These are phyloP conservation scores for Euplagia quadripunctaria DNA, from an alignment of 2,888 invertebrate genomes.

Conservation along the genomic window DNA sequence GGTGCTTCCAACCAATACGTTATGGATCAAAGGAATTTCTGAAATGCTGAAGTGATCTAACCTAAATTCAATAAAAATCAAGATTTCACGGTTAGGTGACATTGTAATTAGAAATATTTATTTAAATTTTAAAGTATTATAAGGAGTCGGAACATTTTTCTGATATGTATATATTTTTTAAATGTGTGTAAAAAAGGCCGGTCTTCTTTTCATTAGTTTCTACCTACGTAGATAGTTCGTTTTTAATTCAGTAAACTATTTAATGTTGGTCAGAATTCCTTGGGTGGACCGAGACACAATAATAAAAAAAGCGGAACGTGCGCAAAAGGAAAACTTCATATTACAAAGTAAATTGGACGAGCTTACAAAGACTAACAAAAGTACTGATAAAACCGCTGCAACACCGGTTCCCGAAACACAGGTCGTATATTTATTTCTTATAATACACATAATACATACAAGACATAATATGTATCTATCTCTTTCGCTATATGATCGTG, in stretches of 20 bases:
- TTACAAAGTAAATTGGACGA: conserved; percentile 73
- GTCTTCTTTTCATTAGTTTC: neutral
- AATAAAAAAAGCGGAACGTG: conserved; percentile 70
- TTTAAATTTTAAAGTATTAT: no score
- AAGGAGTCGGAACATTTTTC: no score
- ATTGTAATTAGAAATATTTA: no score
- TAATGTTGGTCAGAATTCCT: conserved; percentile 62
- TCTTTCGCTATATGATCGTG: neutral
- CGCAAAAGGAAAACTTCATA: conserved; percentile 72
- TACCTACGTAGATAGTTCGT: neutral
- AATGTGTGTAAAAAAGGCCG: neutral
- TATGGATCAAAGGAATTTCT: no score
- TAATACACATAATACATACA: no score
- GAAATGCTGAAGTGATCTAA: no score
- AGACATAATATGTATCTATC: neutral
- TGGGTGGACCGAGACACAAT: conserved; percentile 78
- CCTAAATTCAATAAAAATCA: no score
- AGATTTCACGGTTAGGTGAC: no score
- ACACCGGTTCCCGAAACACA: neutral
- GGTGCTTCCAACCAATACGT: no score
- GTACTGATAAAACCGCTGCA: conserved; percentile 48
- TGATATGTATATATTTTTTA: no score
- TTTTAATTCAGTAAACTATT: neutral
- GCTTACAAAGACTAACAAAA: conserved; percentile 51
- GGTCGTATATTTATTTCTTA: neutral